A percentile compares a stretch with the other conserved stretches of the same genome.
phyloP scores from a whole-genome alignment of 1,140 invertebrate genomes.

The Sycophila sp. region DNA sequence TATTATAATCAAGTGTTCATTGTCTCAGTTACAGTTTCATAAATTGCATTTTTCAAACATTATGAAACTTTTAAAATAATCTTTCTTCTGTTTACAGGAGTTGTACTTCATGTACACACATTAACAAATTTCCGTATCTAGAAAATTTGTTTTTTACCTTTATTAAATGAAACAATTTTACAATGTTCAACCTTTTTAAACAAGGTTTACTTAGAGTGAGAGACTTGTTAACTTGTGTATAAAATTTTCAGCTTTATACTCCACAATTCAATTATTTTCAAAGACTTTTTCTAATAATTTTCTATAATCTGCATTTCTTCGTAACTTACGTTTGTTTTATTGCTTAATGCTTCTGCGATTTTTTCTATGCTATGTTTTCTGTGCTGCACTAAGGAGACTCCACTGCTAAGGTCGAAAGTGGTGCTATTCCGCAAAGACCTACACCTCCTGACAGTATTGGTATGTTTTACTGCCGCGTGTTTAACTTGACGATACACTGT shows the following conservation, averaged over 20 bases:
- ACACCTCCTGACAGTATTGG: conserved; percentile 63
- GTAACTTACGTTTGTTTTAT: conserved; percentile 21
- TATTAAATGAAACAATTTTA: too few species aligned
- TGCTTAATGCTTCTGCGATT: conserved; percentile 34
- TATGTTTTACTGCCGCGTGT: conserved; percentile 51
- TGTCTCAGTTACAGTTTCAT: too few species aligned
- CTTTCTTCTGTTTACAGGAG: too few species aligned
- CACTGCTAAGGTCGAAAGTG: conserved; percentile 44
- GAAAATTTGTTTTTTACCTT: too few species aligned
- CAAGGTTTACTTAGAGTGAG: not conserved
- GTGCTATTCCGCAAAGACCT: conserved; percentile 62
- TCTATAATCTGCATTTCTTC: conserved; percentile 20
- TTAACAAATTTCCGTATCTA: too few species aligned
- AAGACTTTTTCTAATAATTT: conserved; percentile 37
- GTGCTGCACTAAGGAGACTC: conserved; percentile 56
- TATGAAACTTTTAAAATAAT: not conserved
- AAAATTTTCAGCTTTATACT: not conserved
- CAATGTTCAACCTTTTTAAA: not conserved
- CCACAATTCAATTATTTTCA: conserved; percentile 25
- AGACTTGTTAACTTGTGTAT: not conserved
- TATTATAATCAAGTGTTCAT: too few species aligned
- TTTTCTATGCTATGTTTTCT: conserved; percentile 55
- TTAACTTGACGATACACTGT: not conserved
- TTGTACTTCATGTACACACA: too few species aligned
- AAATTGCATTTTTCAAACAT: too few species aligned